Percentiles rank a stretch among this genome's conserved stretches.
phyloP scores from a whole-genome alignment of 2,888 invertebrate species.

The Agrypnus murinus region DNA sequence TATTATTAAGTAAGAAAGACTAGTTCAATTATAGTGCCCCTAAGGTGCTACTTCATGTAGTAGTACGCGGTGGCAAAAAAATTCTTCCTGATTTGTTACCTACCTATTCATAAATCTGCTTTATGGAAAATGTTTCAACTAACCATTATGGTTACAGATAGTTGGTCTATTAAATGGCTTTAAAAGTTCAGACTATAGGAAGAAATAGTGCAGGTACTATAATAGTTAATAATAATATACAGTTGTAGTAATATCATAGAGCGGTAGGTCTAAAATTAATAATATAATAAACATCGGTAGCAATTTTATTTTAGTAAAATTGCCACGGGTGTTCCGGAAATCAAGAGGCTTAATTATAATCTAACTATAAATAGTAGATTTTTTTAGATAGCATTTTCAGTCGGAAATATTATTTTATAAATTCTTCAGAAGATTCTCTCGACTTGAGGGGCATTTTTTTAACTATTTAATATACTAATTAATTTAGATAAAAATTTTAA shows the following conservation, averaged over 20 bases:
- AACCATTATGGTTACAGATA: no score
- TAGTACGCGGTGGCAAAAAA: conserved; percentile 54
- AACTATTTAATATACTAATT: no score
- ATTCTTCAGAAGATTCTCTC: no score
- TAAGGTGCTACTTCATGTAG: conserved; percentile 53
- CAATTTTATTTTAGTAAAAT: conserved; percentile 52
- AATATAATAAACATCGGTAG: conserved; percentile 50
- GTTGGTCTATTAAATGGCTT: conserved; percentile 30
- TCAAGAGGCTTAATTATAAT: conserved; percentile 49
- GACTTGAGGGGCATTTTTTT: no score
- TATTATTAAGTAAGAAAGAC: conserved; percentile 32
- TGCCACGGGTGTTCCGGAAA: conserved; percentile 50
- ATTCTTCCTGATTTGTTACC: conserved; percentile 51
- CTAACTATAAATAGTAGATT: no score
- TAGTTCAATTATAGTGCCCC: conserved; percentile 53
- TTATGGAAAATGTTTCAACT: conserved; percentile 21
- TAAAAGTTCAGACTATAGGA: conserved; percentile 1
- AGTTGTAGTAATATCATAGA: conserved; percentile 49
- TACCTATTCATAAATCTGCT: conserved; percentile 46
- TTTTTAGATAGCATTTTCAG: not conserved
- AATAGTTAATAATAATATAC: no score
- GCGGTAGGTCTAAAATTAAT: conserved; percentile 34
- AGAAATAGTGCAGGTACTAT: conserved; percentile 44
- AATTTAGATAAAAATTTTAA: no score
- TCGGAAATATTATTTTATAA: no score